Evolutionary conservation across 2,888 invertebrate species (phyloP), one percentile per base, ranked within the genome.

Genomic region (Aphidius colemani): DNA sequence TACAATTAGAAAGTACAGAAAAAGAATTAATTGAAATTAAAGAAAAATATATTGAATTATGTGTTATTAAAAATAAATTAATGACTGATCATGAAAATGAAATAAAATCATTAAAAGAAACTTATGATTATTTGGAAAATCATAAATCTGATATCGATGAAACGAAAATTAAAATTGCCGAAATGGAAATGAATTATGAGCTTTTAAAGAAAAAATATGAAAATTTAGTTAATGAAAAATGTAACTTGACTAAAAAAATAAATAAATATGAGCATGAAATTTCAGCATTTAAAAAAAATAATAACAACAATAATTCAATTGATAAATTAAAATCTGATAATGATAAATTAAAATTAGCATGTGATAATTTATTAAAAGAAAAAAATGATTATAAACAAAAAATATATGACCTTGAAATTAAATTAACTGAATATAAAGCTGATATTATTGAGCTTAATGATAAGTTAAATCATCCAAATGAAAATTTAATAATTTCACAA

Each of bases 21-120:
- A 80, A 79, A 58, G 78, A 79, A 51, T 72, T 80, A 61, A 73
- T 76, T 70, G 76, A 74, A 39, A 78, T 80, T 53, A 80, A 81
- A 65, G 74, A 79, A 72, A 70, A 78, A 67, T 79, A 85, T 65
- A 83, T 83, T 58, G 80, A 88, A 78, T 87, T 88, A 4, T 88
- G 88, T 67, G 86, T 86, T 67, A 84, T 86, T 7, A 87, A 89
- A 56, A 89, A 89, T 63, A 76, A 85, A n/a, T 79, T 87, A 6
- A 79, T 84, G 39, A 84, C 85, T 67, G 87, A 89, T 73, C 74
- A 89, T 50, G 86, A 85, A 69, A 85, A 88, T 59, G 70, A 87
- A 48, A 85, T 86, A 67, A 84, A 72, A 85, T 85, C 66, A 84
- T 82, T 70, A 83, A 87, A 71, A 51, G 72, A 73, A 41, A 75